Conservation (phyloP, 1,140 invertebrate species). For the Augochlora pura region DNA sequence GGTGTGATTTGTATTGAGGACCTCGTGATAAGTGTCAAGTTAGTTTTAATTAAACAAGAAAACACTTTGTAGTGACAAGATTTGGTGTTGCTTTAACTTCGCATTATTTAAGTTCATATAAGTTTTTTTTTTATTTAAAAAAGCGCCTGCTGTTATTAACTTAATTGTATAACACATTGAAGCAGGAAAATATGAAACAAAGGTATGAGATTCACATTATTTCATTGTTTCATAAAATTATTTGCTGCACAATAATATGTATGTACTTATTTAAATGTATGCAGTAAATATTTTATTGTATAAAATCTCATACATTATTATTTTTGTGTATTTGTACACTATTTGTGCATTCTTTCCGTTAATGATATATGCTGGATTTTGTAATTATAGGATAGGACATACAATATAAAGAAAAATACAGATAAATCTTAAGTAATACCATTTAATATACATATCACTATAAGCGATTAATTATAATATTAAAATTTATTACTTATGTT, state of each 20-base stretch:
- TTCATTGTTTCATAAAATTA: neutral
- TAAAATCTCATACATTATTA: neutral
- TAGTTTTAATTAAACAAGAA: constrained; percentile 27
- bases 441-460: neutral
- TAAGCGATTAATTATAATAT: neutral
- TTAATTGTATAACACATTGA: constrained; percentile 7
- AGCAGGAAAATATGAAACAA: neutral
- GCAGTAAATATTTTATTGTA: neutral
- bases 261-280: neutral
- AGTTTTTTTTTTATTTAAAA: neutral
- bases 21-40: constrained; percentile 40
- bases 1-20: constrained; percentile 26
- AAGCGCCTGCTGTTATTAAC: constrained; percentile 1
- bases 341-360: neutral
- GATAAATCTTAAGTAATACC: neutral
- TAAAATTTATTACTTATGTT: neutral
- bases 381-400: neutral
- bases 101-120: neutral
- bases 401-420: neutral
- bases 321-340: neutral
- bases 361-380: neutral
- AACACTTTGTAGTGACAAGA: neutral
- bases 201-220: neutral
- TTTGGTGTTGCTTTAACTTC: neutral
- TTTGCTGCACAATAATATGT: neutral